Conservation (phyloP, 2,113 vertebrate species). For the Silurus glanis region DNA sequence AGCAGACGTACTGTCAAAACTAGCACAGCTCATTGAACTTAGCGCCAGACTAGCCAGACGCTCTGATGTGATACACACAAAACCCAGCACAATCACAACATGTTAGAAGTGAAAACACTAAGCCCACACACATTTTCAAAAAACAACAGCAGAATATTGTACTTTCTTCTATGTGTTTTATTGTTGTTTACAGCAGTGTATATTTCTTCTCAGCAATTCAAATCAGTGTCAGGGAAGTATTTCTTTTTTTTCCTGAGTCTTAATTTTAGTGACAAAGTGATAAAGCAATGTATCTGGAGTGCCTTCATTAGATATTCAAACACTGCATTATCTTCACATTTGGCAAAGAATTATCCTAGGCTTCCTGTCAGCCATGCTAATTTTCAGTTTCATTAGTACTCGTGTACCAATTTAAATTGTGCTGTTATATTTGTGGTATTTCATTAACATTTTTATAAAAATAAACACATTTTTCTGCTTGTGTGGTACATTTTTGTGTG, state of each 20-base stretch:
- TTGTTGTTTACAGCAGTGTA: background rate
- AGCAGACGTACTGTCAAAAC: conserved; percentile 67
- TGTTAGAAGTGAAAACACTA: background rate
- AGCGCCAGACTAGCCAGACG: background rate
- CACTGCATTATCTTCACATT: background rate
- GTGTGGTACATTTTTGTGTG: background rate
- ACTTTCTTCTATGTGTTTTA: background rate
- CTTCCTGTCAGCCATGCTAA: background rate
- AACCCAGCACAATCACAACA: background rate
- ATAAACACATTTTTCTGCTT: background rate
- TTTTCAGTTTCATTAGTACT: background rate
- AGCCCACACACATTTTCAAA: background rate
- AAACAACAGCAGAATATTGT: background rate
- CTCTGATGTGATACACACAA: background rate
- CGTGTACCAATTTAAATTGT: background rate
- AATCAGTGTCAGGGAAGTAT: background rate
- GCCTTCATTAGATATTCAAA: background rate
- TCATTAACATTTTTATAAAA: background rate
- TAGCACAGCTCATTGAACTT: conserved; percentile 60
- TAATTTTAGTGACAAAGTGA: background rate
- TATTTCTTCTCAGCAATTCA: background rate
- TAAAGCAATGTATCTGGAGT: background rate
- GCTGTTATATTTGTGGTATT: background rate
- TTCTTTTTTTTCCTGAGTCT: background rate
- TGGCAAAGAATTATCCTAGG: background rate